These are phyloP conservation scores for Erebia aethiops DNA, from an alignment of 2,888 invertebrate genomes.

Conservation along the genomic window DNA sequence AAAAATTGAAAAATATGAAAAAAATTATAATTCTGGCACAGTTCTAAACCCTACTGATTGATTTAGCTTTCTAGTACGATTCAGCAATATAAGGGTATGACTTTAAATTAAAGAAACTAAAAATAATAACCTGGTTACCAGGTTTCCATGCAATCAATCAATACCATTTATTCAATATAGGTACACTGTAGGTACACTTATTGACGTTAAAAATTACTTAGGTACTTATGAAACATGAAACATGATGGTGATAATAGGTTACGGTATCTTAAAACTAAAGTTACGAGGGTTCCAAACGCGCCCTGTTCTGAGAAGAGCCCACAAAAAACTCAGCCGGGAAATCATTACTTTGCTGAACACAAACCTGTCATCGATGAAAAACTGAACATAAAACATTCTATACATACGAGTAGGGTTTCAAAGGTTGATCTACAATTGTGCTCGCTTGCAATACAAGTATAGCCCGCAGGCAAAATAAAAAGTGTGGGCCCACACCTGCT, in stretches of 20 bases:
- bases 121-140: neutral
- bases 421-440: slow-evolving; percentile 40
- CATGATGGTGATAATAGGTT: too few species aligned
- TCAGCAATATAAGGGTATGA: neutral
- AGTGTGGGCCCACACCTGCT: slow-evolving; percentile 61
- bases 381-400: slow-evolving; percentile 4
- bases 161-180: too few species aligned
- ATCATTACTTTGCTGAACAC: neutral
- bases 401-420: slow-evolving; percentile 19
- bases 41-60: neutral
- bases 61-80: neutral
- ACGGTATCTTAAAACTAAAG: too few species aligned
- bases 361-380: slow-evolving; percentile 4
- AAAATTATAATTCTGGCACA: neutral
- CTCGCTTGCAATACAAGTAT: slow-evolving; percentile 43
- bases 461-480: slow-evolving; percentile 48
- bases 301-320: too few species aligned
- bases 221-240: too few species aligned
- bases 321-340: too few species aligned
- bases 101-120: neutral
- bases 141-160: neutral
- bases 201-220: too few species aligned
- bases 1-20: too few species aligned
- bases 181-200: too few species aligned
- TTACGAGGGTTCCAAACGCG: too few species aligned